Evolutionary conservation across 2,797 vertebrate species (phyloP), one percentile per base, ranked within the genome.

Genomic region (Arremon aurantiirostris): DNA sequence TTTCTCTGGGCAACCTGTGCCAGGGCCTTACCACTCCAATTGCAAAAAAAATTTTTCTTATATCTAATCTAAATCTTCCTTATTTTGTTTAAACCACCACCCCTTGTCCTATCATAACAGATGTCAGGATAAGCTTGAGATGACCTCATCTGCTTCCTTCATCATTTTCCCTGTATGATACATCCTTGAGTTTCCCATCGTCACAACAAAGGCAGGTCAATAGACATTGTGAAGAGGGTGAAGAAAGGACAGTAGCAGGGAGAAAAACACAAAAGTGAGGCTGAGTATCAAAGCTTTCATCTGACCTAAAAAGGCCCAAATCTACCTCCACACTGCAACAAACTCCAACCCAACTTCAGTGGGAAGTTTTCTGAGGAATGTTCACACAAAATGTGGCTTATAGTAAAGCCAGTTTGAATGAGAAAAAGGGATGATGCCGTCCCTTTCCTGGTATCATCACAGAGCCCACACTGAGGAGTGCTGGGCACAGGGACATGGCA

Each of bases 401-500:
- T 5, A 42, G 34, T 34, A 75, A 82, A 82, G 75, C 1, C 9
- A 65, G 12, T 46, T 6, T 39, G 50, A 91, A 76, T 34, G 61
- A 75, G 46, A 81, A 78, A 64, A 83, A 83, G 63, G 50, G 41
- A 76, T 41, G 50, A 79, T 5, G 24, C 10, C 6, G 2, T 34
- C 6, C 46, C 63, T 86, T 91, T 80, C 66, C 56, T 39, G 63
- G 34, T 39, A 72, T 46, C 20, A 19, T 59, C 23, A 24, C 9
- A 64, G 47, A 75, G 34, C 28, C 72, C n/a, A 14, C 34, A n/a
- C 8, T 8, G 39, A 72, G 41, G 42, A n/a, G 49, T 19, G 14
- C 24, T 0, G 0, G 28, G 22, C 65, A 81, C 30, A 75, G 60
- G 22, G 59, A 78, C 0, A 0, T 4, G n/a, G 39, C 37, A 53